Base-by-base conservation (phyloP, 2,113 vertebrate genomes). In the Ammodytes dubius region DNA sequence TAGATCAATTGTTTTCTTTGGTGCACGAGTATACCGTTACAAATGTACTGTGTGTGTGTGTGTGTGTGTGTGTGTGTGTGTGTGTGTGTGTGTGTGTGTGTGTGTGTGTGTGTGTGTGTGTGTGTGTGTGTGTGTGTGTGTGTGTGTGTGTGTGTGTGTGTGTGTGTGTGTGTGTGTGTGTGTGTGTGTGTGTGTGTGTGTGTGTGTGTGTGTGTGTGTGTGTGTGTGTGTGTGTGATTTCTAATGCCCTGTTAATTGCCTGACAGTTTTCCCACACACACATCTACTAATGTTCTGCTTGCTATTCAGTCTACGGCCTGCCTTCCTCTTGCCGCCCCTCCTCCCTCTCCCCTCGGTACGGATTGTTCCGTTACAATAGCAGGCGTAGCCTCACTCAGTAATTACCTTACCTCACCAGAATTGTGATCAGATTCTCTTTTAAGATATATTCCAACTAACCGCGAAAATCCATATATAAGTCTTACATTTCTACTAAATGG, bases 241-340 rank as follows among this genome's bases (percentile, higher is more conserved):
- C 84, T 91, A 94, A 95, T 92, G 92, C 92, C 87, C 89, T 91
- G 96, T 96, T 98, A 99, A 99, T 99, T 98, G 96, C 94, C 95
- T 94, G 94, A 94, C 93, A 96, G 96, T 96, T 97, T 98, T 97
- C 97, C 96, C 96, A 92, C 96, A 96, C 98, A 98, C 98, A 98
- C 94, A 95, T 96, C 94, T 94, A 94, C 97, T 99, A 99, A 99
- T 99, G 97, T 96, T 95, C 95, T 93, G 94, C 96, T 99, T 98
- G 96, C 96, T 96, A 99, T 99, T 98, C 97, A 93, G 95, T 89
- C 93, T 95, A 95, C 95, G 95, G 94, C 95, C 95, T 93, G 94
- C 78, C 85, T 68, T 60, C 77, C 70, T 77, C 74, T 73, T 71
- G 46, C 74, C 53, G 71, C 75, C 57, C 56, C 58, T 70, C 77